Evolutionary conservation across 2,797 vertebrate species (phyloP), one percentile per base, ranked within the genome.

Genomic region (Otolemur crassicaudatus): DNA sequence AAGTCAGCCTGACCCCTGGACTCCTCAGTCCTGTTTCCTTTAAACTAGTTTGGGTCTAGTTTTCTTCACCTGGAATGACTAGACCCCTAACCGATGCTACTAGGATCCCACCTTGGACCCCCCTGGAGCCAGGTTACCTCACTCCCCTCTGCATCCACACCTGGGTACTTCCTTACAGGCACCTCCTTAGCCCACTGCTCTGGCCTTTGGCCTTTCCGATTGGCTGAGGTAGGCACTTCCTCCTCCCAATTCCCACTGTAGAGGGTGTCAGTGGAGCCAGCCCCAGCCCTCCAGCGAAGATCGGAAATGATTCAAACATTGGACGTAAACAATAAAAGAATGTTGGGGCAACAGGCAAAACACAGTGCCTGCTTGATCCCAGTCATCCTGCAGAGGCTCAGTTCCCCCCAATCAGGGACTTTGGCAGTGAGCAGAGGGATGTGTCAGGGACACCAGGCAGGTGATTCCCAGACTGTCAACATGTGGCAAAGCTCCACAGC

Each of bases 361-460:
- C 1, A 20, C 1, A 60, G 53, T 31, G 43, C 25, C 25, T 17
- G 1, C 12, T 27, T 0, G 0, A 53, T 23, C 40, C 22, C 23
- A 34, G 73, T 23, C 58, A 81, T 14, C 3, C 88, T 87, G 27
- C 53, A 6, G 37, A 93, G 72, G 29, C 37, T 17, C 17, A 29
- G 75, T 9, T 20, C 67, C 4, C 31, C 16, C 5, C 9, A 13
- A 31, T 31, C 46, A 25, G n/a, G 25, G 56, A 6, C 63, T n/a
- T 14, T 13, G 23, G 76, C 43, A 11, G 46, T 56, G 69, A 58
- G 11, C 81, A 31, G 49, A 89, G 63, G n/a, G 56, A 6, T 8
- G 13, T 49, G 34, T 80, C 20, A 0, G 27, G 34, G 16, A n/a
- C 87, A 29, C 56, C 37, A 20, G n/a, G 43, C 77, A 92, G 61